A percentile compares a stretch with the other conserved stretches of the same genome.
These are phyloP conservation scores for Ploceus nigricollis DNA, from an alignment of 2,113 vertebrate genomes.

Conservation along the genomic window DNA sequence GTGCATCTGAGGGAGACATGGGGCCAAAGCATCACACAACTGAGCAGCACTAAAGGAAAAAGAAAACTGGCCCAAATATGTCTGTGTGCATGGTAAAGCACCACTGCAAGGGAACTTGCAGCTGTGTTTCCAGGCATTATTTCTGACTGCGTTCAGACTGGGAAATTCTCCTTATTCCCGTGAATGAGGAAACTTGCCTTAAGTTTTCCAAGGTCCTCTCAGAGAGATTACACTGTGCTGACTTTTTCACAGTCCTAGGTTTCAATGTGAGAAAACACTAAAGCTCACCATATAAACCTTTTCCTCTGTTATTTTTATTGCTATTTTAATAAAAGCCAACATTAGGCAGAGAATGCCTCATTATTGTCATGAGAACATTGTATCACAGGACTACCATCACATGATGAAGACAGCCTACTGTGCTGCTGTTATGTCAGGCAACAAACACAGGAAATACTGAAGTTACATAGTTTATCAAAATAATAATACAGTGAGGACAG, in stretches of 20 bases:
- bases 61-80: not conserved
- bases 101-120: not conserved
- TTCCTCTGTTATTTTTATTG: not conserved
- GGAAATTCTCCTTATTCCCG: fast-evolving
- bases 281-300: not conserved
- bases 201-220: not conserved
- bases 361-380: not conserved
- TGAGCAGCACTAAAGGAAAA: not conserved
- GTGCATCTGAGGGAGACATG: slow-evolving; percentile 82
- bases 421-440: not conserved
- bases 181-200: not conserved
- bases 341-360: not conserved
- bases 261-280: not conserved
- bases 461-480: not conserved
- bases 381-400: not conserved
- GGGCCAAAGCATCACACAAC: not conserved
- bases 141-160: not conserved
- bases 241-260: not conserved
- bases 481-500: not conserved
- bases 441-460: not conserved
- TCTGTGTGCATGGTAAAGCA: not conserved
- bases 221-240: not conserved
- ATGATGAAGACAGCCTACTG: not conserved
- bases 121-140: not conserved
- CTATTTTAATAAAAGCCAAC: not conserved